These are phyloP conservation scores for Achlya flavicornis DNA, from an alignment of 2,888 invertebrate genomes.

Conservation along the genomic window DNA sequence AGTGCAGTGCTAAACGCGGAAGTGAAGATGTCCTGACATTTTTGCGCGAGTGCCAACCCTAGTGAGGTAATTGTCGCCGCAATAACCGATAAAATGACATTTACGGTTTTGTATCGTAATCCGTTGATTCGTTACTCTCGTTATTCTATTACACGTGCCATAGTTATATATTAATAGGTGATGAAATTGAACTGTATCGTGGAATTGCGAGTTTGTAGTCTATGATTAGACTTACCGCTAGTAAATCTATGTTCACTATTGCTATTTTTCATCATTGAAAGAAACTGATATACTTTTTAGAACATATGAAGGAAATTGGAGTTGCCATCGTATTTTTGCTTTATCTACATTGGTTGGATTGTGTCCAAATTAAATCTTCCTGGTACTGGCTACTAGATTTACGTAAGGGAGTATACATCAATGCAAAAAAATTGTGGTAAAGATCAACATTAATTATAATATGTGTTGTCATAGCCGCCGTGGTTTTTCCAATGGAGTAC, in stretches of 20 bases:
- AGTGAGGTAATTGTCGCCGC: conserved; percentile 25
- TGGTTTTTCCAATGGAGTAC: too few relatives aligned
- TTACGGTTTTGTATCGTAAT: conserved; percentile 42
- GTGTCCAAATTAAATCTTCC: too few relatives aligned
- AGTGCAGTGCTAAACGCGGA: background rate
- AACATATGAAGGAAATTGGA: too few relatives aligned
- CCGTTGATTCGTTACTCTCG: conserved; percentile 29
- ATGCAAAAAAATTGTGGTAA: too few relatives aligned
- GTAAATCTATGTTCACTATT: background rate
- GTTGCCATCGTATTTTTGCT: too few relatives aligned
- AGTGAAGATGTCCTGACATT: background rate
- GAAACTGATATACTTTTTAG: too few relatives aligned
- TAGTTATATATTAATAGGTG: background rate
- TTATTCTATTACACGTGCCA: conserved; percentile 18
- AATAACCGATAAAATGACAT: conserved; percentile 41
- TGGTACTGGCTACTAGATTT: too few relatives aligned
- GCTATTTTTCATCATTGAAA: background rate
- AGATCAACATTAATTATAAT: too few relatives aligned
- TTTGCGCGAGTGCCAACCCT: conserved; percentile 26
- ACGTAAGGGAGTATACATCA: too few relatives aligned
- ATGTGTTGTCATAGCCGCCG: too few relatives aligned
- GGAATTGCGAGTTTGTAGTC: background rate
- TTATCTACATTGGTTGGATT: too few relatives aligned
- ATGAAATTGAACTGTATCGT: background rate
- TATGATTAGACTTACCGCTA: background rate